phyloP scores from a whole-genome alignment of 2,797 vertebrate genomes.

The Hemitrygon akajei region DNA sequence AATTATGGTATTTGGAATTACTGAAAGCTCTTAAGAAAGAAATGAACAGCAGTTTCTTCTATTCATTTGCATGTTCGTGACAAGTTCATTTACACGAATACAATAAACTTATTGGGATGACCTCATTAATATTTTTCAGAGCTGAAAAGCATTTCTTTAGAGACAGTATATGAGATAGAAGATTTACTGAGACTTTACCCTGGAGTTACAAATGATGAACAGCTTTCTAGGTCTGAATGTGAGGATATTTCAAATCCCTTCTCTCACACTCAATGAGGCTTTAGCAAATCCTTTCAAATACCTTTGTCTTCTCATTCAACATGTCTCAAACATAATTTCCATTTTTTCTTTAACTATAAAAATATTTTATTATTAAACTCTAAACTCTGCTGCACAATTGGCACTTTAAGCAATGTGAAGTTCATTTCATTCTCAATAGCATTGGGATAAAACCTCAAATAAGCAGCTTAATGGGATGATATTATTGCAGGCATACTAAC shows the following conservation, averaged over 20 bases:
- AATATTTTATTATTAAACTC: background rate
- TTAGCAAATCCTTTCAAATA: background rate
- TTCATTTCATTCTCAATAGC: background rate
- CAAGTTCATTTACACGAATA: background rate
- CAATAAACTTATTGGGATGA: background rate
- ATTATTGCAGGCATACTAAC: background rate
- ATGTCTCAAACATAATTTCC: background rate
- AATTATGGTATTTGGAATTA: background rate
- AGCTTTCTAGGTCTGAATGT: background rate
- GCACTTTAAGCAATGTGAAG: background rate
- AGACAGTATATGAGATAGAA: background rate
- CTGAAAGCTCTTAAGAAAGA: background rate
- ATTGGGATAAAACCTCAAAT: background rate
- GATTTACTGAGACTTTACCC: background rate
- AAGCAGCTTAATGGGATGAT: background rate
- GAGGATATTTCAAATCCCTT: background rate
- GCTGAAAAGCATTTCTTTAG: background rate
- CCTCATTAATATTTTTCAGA: background rate
- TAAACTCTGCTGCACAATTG: background rate
- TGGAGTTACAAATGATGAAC: background rate
- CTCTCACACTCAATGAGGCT: background rate
- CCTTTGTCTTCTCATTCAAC: background rate
- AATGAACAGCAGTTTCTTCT: background rate
- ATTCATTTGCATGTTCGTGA: background rate
- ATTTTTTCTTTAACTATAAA: background rate